Evolutionary conservation across 2,113 vertebrate species (phyloP), one percentile per base, ranked within the genome.

Genomic region (Chlamydotis undulata): DNA sequence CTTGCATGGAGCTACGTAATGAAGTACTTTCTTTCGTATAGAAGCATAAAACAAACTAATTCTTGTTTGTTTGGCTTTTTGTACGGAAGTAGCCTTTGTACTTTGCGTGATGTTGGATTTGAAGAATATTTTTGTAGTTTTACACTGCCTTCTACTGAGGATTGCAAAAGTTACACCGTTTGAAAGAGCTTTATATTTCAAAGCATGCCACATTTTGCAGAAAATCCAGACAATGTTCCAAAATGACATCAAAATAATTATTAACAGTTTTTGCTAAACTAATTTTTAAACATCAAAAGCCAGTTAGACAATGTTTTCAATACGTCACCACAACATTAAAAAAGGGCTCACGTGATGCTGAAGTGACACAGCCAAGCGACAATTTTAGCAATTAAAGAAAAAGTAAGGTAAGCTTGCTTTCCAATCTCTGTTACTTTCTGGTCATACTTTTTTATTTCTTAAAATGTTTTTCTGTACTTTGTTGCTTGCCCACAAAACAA

Each of bases 131-230:
- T 76, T 57, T 85, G 69, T 91, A 93, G 87, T 63, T 95, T 92
- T 90, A 84, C 77, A 78, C 69, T 93, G 92, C 82, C 77, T 95
- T 95, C 94, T 96, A 82, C 90, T 67, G 82, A 93, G 76, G n/a
- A 83, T 17, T 78, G 24, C n/a, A 79, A 91, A 91, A 75, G 16
- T 89, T 93, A 82, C 57, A 82, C 18, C 0, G 1, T 2, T 10
- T 79, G 77, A 67, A 84, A 92, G 79, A 85, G 18, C 25, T 73
- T 86, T 89, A 28, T 80, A 2, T 89, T 80, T 37, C 67, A 87
- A 83, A 70, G 53, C 6, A 14, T 89, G 41, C 7, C 24, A 69
- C 43, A 6, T 73, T 90, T 90, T 37, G 17, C 53, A 90, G 52
- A 82, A 93, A 89, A 83, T 43, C 39, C 45, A 22, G 35, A 82